Conservation (phyloP, 2,113 vertebrate genomes). For the Tachycineta bicolor region DNA sequence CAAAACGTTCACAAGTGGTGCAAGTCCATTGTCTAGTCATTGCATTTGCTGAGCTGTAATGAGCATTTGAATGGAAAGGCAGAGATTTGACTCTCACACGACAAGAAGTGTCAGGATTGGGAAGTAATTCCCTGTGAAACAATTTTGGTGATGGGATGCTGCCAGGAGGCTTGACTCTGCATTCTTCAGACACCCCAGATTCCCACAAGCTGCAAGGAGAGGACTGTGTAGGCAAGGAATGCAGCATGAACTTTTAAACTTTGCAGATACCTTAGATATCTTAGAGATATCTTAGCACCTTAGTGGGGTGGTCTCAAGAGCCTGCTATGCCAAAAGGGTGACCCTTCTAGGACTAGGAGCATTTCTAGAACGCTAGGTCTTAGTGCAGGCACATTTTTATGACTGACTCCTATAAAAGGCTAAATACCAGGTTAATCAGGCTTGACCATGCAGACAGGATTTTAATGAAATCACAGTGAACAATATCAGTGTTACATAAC, state of each 20-base stretch:
- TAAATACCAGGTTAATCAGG: conserved; percentile 38
- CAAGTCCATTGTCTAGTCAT: neutral
- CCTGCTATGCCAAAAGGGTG: neutral
- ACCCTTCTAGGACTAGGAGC: neutral
- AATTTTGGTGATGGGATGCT: neutral
- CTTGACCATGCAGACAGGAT: conserved; percentile 30
- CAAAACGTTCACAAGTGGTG: neutral
- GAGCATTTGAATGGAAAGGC: neutral
- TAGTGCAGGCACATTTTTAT: neutral
- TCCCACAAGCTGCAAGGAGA: neutral
- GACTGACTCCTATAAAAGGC: conserved; percentile 9
- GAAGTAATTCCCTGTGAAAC: neutral
- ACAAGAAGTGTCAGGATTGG: neutral
- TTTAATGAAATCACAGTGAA: conserved; percentile 49
- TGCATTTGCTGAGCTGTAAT: neutral
- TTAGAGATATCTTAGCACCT: neutral
- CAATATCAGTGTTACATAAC: conserved; percentile 37
- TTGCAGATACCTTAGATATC: neutral
- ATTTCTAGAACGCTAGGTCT: conserved; percentile 10
- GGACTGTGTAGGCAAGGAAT: neutral
- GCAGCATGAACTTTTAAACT: neutral
- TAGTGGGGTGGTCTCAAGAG: neutral
- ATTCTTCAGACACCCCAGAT: neutral
- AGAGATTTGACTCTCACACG: neutral
- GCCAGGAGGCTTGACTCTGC: neutral